Evolutionary conservation across 2,797 vertebrate genomes (phyloP), one percentile per base, ranked within the genome.

Genomic region (Galaxias olidus): DNA sequence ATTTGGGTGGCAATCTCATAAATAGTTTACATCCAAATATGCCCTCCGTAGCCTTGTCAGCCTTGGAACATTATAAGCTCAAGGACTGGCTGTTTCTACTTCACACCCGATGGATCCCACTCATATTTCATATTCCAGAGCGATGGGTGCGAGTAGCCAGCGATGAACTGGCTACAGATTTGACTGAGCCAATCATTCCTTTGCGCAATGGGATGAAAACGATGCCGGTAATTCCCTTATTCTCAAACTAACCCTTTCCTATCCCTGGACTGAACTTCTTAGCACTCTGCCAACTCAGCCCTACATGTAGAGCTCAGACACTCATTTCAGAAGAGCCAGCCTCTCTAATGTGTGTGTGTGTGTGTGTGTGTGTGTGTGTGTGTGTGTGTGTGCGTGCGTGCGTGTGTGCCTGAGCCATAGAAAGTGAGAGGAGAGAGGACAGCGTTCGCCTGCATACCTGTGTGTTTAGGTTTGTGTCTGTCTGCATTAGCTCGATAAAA

Each of bases 11-110:
- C 66, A 78, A 74, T 73, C 82, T 84, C 75, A 76, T 71, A 87
- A 87, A 88, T 87, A 87, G 89, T 86, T 86, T 65, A 86, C 72
- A 60, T 47, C 69, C 54, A 68, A 72, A 85, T 84, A 67, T 40
- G 42, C 10, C 7, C 12, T 51, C 80, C 76, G 72, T 52, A 13
- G 68, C 65, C 77, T 61, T 55, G 30, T 73, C 77, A 64, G 40
- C 53, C 57, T 47, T 66, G 64, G 72, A 72, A 11, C 20, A 15
- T 17, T 10, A 17, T 15, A 52, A 10, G 11, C 52, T 30, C 19
- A 7, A 54, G 18, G 10, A 54, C 19, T 18, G 12, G 15, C 56
- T 73, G 20, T 14, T 59, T 8, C 20, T 61, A 63, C 78, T 48
- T 69, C 51, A 74, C 69, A 78, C 51, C 72, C 68, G 71, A 72